phyloP scores from a whole-genome alignment of 2,888 invertebrate genomes.

The Mesorhabditis spiculigera region DNA sequence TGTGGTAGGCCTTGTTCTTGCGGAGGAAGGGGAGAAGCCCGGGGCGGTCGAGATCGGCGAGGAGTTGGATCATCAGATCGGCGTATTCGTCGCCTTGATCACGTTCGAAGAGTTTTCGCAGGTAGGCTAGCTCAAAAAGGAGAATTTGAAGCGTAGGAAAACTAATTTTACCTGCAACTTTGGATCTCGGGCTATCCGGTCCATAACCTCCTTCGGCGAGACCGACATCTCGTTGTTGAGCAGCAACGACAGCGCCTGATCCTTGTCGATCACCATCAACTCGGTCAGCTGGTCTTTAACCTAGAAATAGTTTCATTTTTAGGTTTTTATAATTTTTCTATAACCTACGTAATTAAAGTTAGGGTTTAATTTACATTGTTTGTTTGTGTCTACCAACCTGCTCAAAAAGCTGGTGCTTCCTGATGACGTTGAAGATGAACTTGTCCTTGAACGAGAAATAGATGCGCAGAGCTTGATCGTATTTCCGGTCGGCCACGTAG shows the following conservation, averaged over 20 bases:
- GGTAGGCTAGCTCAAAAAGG: slow-evolving; percentile 39
- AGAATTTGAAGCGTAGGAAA: background rate
- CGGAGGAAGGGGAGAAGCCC: slow-evolving; percentile 76
- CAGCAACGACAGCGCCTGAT: slow-evolving; percentile 48
- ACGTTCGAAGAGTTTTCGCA: slow-evolving; percentile 40
- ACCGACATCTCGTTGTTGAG: slow-evolving; percentile 54
- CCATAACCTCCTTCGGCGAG: slow-evolving; percentile 47
- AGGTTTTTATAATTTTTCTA: too few relatives aligned
- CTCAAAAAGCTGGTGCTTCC: slow-evolving; percentile 51
- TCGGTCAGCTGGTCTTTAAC: slow-evolving; percentile 54
- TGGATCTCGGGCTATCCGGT: slow-evolving; percentile 46
- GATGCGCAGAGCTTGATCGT: slow-evolving; percentile 46
- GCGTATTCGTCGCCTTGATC: slow-evolving; percentile 36
- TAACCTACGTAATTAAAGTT: too few relatives aligned
- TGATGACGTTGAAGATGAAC: slow-evolving; percentile 53
- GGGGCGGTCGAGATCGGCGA: slow-evolving; percentile 82
- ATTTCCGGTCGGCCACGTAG: slow-evolving; percentile 50
- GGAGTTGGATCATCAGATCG: slow-evolving; percentile 75
- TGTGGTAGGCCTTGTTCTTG: slow-evolving; percentile 82
- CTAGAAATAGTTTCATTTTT: too few relatives aligned
- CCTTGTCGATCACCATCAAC: slow-evolving; percentile 55
- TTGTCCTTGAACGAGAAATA: slow-evolving; percentile 41
- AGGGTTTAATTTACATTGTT: too few relatives aligned
- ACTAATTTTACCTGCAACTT: slow-evolving; percentile 27
- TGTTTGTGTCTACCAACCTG: slow-evolving; percentile 14